Evolutionary conservation across 2,888 invertebrate species (phyloP), one percentile per base, ranked within the genome.

Genomic region (Sclerodermus sp.): DNA sequence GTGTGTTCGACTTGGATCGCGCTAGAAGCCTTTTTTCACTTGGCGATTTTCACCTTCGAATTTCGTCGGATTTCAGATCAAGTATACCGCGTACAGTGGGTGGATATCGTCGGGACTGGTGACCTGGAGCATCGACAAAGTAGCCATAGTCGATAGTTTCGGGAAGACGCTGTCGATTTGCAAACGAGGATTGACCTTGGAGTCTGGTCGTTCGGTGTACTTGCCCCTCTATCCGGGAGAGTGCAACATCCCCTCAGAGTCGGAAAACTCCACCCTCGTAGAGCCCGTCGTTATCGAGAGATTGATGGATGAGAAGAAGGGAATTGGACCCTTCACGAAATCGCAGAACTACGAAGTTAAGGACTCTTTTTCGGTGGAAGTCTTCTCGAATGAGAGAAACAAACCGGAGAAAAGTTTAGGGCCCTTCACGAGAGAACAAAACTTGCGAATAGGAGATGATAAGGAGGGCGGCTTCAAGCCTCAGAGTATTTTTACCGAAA

Each of bases 1-100:
- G 45, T 34, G 6, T n/a, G n/a, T n/a, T n/a, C n/a, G n/a, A n/a
- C n/a, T n/a, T n/a, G n/a, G n/a, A n/a, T n/a, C n/a, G n/a, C n/a
- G n/a, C n/a, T 23, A 14, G 15, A n/a, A n/a, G 34, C 34, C 36
- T 41, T 23, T 32, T 18, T 31, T n/a, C 23, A 9, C 23, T 38
- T 42, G 10, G 5, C 29, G 9, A 13, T 31, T 42, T 32, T 23
- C 37, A 18, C 16, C 23, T 49, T 45, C 31, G 18, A 45, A 18
- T 18, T 16, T 23, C 23, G 8, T 23, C 23, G n/a, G n/a, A n/a
- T 84, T 89, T 1, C 85, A 90, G 70, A 82, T 95, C 15, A 85
- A 89, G 62, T 95, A 95, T 79, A 90, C 89, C 6, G 91, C 91
- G 0, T 94, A 94, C 80, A 89, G 89, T 59, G 94, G 94, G 12